phyloP scores from a whole-genome alignment of 2,113 vertebrate genomes.

The Casuarius casuarius region DNA sequence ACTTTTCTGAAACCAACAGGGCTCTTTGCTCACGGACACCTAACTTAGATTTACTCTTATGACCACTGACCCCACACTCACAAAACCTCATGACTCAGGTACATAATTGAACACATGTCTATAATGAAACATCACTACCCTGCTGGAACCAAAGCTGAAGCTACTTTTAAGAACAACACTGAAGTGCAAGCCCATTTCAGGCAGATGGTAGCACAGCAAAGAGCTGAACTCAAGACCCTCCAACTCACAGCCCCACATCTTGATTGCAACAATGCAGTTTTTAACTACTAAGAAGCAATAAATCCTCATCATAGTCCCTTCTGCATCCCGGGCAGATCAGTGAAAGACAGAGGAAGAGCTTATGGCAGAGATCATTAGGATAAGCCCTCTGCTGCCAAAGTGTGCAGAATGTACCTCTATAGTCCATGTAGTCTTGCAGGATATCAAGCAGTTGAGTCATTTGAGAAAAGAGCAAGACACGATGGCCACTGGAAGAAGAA shows the following conservation, averaged over 20 bases:
- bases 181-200: not conserved
- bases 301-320: not conserved
- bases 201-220: not conserved
- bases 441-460: slow-evolving; percentile 95
- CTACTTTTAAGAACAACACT: not conserved
- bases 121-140: not conserved
- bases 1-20: not conserved
- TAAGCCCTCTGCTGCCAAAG: not conserved
- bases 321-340: not conserved
- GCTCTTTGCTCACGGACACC: not conserved
- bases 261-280: not conserved
- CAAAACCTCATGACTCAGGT: not conserved
- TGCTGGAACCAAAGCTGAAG: not conserved
- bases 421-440: slow-evolving; percentile 93
- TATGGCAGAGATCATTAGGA: not conserved
- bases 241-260: not conserved
- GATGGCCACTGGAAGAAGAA: slow-evolving; percentile 83
- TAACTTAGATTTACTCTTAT: not conserved
- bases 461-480: slow-evolving; percentile 92
- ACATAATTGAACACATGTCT: not conserved
- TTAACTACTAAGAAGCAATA: not conserved
- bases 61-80: not conserved
- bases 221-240: not conserved
- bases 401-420: slow-evolving; percentile 79
- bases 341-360: not conserved